Evolutionary conservation across 64 coral and sea anemone species (phyloP).

Genomic region (Stichodactyla helianthus): DNA sequence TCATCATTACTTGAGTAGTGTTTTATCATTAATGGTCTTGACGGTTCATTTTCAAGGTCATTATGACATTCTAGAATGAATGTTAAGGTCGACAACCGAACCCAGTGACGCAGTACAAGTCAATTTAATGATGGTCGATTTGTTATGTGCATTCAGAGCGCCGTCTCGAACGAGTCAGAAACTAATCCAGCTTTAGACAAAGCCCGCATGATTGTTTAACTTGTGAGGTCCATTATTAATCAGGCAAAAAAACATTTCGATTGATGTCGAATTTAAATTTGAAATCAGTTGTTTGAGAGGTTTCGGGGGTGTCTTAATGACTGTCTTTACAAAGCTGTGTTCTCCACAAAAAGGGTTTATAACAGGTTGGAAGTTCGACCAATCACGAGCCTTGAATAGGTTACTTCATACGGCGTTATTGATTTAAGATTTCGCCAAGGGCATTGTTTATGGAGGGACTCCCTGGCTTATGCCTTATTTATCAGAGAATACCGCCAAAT

Average conservation of each 20-base stretch:
- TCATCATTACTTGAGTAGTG: neutral
- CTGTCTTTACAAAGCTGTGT: conserved; percentile 13
- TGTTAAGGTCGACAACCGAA: neutral
- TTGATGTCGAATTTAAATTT: neutral
- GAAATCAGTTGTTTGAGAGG: neutral
- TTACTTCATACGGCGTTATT: conserved; percentile 3
- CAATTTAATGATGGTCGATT: conserved; percentile 8
- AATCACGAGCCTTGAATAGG: neutral
- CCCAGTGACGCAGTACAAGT: neutral
- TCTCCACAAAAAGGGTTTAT: conserved; percentile 20
- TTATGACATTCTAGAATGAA: conserved; percentile 14
- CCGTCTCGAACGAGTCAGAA: neutral
- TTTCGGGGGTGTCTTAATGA: neutral
- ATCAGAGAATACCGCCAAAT: neutral
- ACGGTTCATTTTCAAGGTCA: conserved; percentile 10
- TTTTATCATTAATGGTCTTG: neutral
- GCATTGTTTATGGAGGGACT: neutral
- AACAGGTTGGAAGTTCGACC: conserved; percentile 18
- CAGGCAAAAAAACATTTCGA: neutral
- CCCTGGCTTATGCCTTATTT: neutral
- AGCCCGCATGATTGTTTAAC: neutral
- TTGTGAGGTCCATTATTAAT: neutral
- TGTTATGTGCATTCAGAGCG: neutral
- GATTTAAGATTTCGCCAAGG: conserved; percentile 12
- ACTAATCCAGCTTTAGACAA: neutral